phyloP scores from a whole-genome alignment of 2,113 vertebrate genomes.

The Lophura nycthemera region DNA sequence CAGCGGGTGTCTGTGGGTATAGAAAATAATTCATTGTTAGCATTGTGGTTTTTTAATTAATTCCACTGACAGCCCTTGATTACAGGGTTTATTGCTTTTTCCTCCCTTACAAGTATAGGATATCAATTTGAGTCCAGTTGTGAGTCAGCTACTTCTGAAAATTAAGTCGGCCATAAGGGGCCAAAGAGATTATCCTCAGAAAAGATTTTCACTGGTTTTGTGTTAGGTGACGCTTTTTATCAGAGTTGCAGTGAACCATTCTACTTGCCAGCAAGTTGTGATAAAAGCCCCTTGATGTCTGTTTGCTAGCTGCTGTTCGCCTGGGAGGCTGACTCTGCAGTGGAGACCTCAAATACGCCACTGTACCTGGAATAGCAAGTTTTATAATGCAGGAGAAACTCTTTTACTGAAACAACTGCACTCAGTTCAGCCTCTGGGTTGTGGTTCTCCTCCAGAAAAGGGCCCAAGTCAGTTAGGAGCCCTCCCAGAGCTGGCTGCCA shows the following conservation, averaged over 20 bases:
- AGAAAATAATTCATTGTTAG: slow-evolving; percentile 48
- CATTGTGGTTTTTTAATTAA: not conserved
- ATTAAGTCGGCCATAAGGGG: slow-evolving; percentile 23
- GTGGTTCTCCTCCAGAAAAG: not conserved
- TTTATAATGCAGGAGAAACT: not conserved
- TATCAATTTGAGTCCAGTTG: slow-evolving; percentile 37
- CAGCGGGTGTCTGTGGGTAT: slow-evolving; percentile 88
- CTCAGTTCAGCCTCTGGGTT: not conserved
- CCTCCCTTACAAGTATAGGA: not conserved
- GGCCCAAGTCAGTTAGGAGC: not conserved
- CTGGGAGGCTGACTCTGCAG: not conserved
- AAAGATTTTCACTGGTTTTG: not conserved
- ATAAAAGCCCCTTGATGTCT: not conserved
- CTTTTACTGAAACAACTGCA: not conserved
- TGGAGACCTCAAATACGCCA: not conserved
- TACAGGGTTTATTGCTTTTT: slow-evolving; percentile 31
- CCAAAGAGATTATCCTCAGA: slow-evolving; percentile 19
- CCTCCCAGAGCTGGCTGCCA: rapidly evolving
- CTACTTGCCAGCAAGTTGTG: not conserved
- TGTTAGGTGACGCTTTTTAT: not conserved
- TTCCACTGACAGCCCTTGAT: slow-evolving; percentile 42
- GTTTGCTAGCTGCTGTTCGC: not conserved
- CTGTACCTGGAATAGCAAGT: not conserved
- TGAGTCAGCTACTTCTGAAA: slow-evolving; percentile 42
- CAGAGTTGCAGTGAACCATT: not conserved